Percentiles rank a stretch among this genome's conserved stretches.
Evolutionary conservation across 2,888 invertebrate genomes (phyloP).

Genomic region (Cyaniris semiargus): DNA sequence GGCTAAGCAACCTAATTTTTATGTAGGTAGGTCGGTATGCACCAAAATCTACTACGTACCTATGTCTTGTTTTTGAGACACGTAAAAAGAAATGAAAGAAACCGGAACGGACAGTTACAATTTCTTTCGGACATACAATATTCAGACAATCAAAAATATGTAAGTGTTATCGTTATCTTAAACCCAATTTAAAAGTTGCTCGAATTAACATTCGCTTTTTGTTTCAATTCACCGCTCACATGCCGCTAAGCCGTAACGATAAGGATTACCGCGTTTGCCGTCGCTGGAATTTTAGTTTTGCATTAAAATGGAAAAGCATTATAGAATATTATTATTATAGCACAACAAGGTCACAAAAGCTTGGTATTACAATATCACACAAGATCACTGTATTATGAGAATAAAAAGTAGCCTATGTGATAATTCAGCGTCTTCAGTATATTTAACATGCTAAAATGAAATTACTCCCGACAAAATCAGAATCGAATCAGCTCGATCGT

Average conservation of each 20-base stretch:
- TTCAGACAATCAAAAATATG: neutral
- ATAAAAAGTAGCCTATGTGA: no score
- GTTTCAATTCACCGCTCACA: slow-evolving; percentile 3
- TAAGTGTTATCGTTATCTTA: slow-evolving; percentile 12
- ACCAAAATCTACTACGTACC: no score
- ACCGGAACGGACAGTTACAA: no score
- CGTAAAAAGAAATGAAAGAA: no score
- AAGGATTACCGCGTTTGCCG: neutral
- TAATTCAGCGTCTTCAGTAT: no score
- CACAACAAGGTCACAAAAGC: neutral
- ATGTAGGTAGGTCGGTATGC: no score
- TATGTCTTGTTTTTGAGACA: no score
- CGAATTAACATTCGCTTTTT: slow-evolving; percentile 12
- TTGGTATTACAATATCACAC: neutral
- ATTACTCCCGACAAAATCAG: no score
- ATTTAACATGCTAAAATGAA: no score
- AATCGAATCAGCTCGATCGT: no score
- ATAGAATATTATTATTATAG: neutral
- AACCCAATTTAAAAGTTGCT: slow-evolving; percentile 6
- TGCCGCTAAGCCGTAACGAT: neutral
- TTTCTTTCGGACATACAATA: neutral
- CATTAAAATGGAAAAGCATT: neutral
- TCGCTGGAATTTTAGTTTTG: neutral
- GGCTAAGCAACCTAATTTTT: no score
- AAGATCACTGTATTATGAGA: no score